Percentiles rank a stretch among this genome's conserved stretches.
Conservation (phyloP, 2,113 vertebrate species). For the Lamprologus callipterus region DNA sequence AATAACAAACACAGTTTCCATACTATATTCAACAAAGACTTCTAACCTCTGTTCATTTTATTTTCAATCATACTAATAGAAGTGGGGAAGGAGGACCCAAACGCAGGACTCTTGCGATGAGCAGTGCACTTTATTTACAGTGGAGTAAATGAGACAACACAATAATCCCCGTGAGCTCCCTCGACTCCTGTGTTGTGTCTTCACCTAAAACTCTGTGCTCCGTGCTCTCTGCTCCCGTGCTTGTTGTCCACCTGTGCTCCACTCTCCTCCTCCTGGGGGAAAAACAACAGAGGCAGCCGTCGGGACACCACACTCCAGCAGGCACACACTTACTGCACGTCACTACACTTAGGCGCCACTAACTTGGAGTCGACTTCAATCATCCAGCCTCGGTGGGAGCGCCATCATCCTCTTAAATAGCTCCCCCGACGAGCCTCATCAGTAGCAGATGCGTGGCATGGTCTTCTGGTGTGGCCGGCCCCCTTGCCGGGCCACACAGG, state of each 20-base stretch:
- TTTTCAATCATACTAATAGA: background rate
- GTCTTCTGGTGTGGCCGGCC: background rate
- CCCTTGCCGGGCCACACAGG: background rate
- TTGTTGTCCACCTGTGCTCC: background rate
- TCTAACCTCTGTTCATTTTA: background rate
- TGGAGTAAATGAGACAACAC: background rate
- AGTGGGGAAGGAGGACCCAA: background rate
- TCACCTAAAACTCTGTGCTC: background rate
- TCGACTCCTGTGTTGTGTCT: background rate
- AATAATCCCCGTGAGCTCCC: background rate
- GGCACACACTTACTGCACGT: background rate
- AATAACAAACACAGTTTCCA: background rate
- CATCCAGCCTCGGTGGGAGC: background rate
- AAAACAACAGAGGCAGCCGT: rapidly evolving
- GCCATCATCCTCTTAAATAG: background rate
- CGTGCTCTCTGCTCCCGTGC: rapidly evolving
- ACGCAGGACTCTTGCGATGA: background rate
- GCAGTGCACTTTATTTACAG: rapidly evolving
- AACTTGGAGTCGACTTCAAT: background rate
- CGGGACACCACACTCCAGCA: background rate
- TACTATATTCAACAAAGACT: background rate
- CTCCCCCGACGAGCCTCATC: background rate
- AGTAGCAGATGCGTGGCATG: background rate
- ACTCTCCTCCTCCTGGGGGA: background rate
- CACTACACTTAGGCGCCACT: background rate